Percentiles rank a stretch among this genome's conserved stretches.
Evolutionary conservation across 2,888 invertebrate species (phyloP).

Genomic region (Chesias legatella): DNA sequence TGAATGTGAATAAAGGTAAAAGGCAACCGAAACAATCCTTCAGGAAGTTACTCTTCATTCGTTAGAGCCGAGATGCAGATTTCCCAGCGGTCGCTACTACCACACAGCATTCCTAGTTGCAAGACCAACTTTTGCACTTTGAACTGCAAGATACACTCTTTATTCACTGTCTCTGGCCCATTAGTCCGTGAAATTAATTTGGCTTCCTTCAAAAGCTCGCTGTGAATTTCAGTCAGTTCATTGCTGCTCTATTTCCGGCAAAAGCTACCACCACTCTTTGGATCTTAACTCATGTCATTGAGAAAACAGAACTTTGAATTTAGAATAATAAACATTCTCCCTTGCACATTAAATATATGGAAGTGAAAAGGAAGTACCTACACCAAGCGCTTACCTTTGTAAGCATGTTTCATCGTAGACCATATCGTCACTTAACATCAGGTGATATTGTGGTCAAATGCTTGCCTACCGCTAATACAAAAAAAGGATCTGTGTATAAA

Average conservation of each 20-base stretch:
- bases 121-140: slow-evolving; percentile 20
- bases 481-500: too few relatives aligned
- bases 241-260: background rate
- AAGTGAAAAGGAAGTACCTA: too few relatives aligned
- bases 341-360: too few relatives aligned
- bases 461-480: too few relatives aligned
- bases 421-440: too few relatives aligned
- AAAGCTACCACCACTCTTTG: too few relatives aligned
- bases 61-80: slow-evolving; percentile 28
- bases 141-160: slow-evolving; percentile 16
- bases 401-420: too few relatives aligned
- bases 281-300: too few relatives aligned
- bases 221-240: background rate
- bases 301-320: too few relatives aligned
- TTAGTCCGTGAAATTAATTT: slow-evolving; percentile 17
- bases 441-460: too few relatives aligned
- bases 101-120: slow-evolving; percentile 4
- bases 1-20: background rate
- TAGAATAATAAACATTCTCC: too few relatives aligned
- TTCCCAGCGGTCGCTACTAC: slow-evolving; percentile 20
- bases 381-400: too few relatives aligned
- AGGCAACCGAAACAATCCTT: slow-evolving; percentile 15
- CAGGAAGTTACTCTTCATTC: slow-evolving; percentile 24
- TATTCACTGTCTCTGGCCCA: slow-evolving; percentile 18
- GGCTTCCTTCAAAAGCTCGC: slow-evolving; percentile 5